Conservation (phyloP, 2,888 invertebrate genomes). For the Cataglyphis livida region DNA sequence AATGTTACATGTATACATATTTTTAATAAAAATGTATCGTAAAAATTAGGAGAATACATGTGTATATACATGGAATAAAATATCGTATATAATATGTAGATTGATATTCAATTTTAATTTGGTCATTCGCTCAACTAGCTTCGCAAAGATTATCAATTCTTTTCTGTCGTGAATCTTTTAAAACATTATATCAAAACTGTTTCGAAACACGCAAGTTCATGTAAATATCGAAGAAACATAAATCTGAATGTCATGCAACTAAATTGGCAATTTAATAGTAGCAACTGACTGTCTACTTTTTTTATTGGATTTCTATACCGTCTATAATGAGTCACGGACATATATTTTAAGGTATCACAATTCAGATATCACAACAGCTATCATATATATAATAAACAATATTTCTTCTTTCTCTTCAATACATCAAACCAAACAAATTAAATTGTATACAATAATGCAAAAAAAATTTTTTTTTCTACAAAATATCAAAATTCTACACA, state of each 20-base stretch:
- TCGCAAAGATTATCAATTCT: conserved; percentile 5
- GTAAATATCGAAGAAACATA: conserved; percentile 34
- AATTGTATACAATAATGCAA: background rate
- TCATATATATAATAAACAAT: background rate
- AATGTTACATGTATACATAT: background rate
- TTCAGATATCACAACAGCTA: background rate
- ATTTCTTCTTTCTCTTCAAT: background rate
- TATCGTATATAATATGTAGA: background rate
- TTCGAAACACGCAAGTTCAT: conserved; percentile 42
- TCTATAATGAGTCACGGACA: background rate
- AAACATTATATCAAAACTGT: conserved; percentile 25
- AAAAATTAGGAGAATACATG: background rate
- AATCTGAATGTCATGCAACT: conserved; percentile 39
- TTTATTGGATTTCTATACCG: conserved; percentile 10
- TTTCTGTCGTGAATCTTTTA: conserved; percentile 11
- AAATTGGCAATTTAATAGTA: conserved; percentile 32
- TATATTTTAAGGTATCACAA: conserved; percentile 3
- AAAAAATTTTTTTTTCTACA: background rate
- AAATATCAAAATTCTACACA: background rate
- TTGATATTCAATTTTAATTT: conserved; percentile 32
- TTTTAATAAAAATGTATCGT: background rate
- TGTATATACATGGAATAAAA: background rate
- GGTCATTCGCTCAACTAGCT: conserved; percentile 1
- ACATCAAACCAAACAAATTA: background rate
- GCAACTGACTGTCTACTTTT: background rate